A percentile compares a stretch with the other conserved stretches of the same genome.
These are phyloP conservation scores for Spilosoma lubricipeda DNA, from an alignment of 2,888 invertebrate genomes.

Conservation along the genomic window DNA sequence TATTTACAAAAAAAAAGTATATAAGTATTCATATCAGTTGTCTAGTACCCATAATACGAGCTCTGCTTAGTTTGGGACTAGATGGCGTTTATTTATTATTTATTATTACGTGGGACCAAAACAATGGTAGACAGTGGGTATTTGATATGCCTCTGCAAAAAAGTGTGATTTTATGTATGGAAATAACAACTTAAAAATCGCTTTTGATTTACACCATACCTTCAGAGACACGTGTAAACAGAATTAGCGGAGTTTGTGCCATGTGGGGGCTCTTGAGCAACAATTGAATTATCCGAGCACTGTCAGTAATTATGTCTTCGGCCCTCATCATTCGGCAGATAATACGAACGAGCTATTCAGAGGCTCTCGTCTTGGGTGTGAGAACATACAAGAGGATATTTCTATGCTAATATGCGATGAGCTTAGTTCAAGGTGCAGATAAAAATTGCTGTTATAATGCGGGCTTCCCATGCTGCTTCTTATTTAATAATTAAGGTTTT, in stretches of 20 bases:
- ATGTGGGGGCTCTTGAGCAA: conserved; percentile 47
- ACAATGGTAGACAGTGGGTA: too few species aligned
- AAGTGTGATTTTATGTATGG: too few species aligned
- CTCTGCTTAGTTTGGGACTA: too few species aligned
- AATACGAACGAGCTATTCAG: conserved; percentile 29
- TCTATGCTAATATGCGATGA: conserved; percentile 16
- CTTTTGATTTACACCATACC: conserved; percentile 15
- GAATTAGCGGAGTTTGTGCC: conserved; percentile 55
- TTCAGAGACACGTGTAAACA: conserved; percentile 51
- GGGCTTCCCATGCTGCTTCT: background rate
- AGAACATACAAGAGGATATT: conserved; percentile 27
- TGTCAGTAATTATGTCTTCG: conserved; percentile 45
- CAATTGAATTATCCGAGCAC: conserved; percentile 52
- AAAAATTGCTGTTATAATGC: background rate
- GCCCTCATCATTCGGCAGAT: conserved; percentile 40
- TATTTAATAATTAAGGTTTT: background rate
- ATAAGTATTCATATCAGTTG: too few species aligned
- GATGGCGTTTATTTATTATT: too few species aligned
- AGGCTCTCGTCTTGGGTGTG: background rate
- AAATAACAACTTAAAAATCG: background rate
- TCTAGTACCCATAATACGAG: too few species aligned
- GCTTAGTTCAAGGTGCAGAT: background rate
- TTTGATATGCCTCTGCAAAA: too few species aligned
- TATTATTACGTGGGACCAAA: too few species aligned
- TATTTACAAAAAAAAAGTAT: too few species aligned